A percentile compares a stretch with the other conserved stretches of the same genome.
Evolutionary conservation across 2,113 vertebrate species (phyloP).

Genomic region (Pan troglodytes): NHGRI_mPanTro3-v2.1_pri NC_072402.2:75076001-75076500

Average conservation of each 20-base stretch:
- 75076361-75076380: no score
- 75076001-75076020: background rate
- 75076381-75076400: no score
- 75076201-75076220: background rate
- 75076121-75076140: background rate
- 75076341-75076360: no score
- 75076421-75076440: no score
- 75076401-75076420: no score
- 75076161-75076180: background rate
- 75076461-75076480: no score
- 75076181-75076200: background rate
- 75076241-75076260: background rate
- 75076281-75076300: no score
- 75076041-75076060: background rate
- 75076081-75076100: background rate
- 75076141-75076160: slow-evolving; percentile 1
- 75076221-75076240: background rate
- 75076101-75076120: background rate
- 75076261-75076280: background rate
- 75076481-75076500: background rate
- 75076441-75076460: no score
- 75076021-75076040: background rate
- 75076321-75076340: no score
- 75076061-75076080: background rate
- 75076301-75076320: no score